Conservation (phyloP, 2,888 invertebrate genomes). For the Mellilla xanthometata region DNA sequence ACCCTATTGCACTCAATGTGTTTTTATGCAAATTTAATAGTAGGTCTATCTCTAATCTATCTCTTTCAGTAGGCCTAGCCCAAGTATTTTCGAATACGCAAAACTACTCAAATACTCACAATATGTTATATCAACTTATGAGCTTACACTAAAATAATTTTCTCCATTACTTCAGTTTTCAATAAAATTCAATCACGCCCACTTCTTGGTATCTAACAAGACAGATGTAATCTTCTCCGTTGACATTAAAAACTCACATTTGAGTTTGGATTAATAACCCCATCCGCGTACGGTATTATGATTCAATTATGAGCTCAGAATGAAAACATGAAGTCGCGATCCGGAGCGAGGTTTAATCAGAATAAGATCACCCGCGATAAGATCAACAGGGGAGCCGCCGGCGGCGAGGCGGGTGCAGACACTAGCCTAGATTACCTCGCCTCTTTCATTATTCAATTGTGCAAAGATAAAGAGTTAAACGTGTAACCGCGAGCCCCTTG, state of each 20-base stretch:
- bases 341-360: conserved; percentile 56
- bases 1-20: too few species aligned
- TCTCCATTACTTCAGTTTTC: too few species aligned
- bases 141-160: too few species aligned
- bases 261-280: conserved; percentile 28
- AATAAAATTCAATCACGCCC: too few species aligned
- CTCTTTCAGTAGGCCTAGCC: too few species aligned
- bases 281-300: conserved; percentile 49
- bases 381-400: conserved; percentile 61
- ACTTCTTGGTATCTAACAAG: not conserved
- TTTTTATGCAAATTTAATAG: too few species aligned
- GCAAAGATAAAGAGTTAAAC: conserved; percentile 77
- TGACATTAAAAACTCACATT: conserved; percentile 19
- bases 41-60: too few species aligned
- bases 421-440: conserved; percentile 57
- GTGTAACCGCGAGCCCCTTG: conserved; percentile 37
- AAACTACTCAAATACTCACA: too few species aligned
- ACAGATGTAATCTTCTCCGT: conserved; percentile 23
- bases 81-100: too few species aligned
- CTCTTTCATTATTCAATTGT: conserved; percentile 73
- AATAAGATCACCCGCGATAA: conserved; percentile 53
- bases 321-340: conserved; percentile 50
- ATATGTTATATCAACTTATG: too few species aligned
- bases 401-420: conserved; percentile 14
- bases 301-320: conserved; percentile 61